phyloP scores from a whole-genome alignment of 2,888 invertebrate genomes.

The Orthonychiurus folsomi region DNA sequence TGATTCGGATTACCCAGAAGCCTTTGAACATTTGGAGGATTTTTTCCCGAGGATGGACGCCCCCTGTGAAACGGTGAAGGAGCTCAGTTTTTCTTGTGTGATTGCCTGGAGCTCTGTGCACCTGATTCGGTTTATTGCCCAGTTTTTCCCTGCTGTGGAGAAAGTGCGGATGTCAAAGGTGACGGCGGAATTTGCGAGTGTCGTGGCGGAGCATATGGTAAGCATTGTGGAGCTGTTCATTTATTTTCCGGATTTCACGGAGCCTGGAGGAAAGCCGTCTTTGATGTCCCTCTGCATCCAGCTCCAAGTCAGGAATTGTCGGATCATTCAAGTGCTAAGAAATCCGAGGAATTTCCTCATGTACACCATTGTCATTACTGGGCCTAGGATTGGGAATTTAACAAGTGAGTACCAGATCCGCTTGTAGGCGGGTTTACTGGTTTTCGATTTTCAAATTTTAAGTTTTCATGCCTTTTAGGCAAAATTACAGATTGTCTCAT shows the following conservation, averaged over 20 bases:
- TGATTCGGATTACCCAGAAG: slow-evolving; percentile 7
- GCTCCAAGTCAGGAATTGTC: slow-evolving; percentile 6
- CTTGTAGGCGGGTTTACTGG: neutral
- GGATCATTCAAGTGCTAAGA: slow-evolving; percentile 3
- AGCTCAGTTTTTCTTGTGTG: slow-evolving; percentile 8
- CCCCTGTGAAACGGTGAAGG: neutral
- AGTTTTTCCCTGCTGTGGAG: slow-evolving; percentile 2
- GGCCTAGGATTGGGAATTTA: neutral
- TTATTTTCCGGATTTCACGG: slow-evolving; percentile 6
- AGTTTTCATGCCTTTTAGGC: no score
- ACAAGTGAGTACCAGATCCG: neutral
- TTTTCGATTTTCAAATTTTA: neutral
- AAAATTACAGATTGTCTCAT: no score
- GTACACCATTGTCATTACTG: slow-evolving; percentile 6
- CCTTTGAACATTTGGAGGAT: slow-evolving; percentile 10
- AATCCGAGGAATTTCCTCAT: neutral
- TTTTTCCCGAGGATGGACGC: neutral
- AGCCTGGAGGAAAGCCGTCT: neutral
- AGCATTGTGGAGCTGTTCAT: neutral
- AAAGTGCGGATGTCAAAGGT: neutral
- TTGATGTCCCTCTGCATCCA: slow-evolving; percentile 4
- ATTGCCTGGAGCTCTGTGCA: neutral
- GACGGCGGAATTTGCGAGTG: neutral
- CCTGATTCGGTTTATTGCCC: neutral
- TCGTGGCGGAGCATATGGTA: slow-evolving; percentile 5